Evolutionary conservation across 1,140 invertebrate species (phyloP).

Genomic region (Monomorium pharaonis): DNA sequence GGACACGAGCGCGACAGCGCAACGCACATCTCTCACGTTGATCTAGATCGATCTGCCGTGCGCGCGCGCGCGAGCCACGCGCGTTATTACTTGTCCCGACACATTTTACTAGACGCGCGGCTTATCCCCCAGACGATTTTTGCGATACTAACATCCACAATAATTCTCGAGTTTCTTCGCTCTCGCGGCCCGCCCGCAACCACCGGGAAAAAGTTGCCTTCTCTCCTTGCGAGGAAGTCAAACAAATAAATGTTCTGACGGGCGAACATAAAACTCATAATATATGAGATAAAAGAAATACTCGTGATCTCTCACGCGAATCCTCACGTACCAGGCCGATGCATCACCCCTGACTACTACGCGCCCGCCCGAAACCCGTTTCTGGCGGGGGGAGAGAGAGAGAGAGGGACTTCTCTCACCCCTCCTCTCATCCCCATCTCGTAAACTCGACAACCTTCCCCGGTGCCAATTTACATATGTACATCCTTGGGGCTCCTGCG

Average conservation of each 20-base stretch:
- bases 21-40: slow-evolving; percentile 39
- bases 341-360: slow-evolving; percentile 66
- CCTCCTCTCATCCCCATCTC: too few species aligned
- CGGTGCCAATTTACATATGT: slow-evolving; percentile 67
- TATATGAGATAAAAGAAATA: slow-evolving; percentile 75
- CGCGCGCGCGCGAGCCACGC: not conserved
- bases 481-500: slow-evolving; percentile 27
- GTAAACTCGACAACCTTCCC: slow-evolving; percentile 70
- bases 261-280: slow-evolving; percentile 75
- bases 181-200: slow-evolving; percentile 22
- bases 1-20: not conserved
- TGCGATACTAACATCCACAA: slow-evolving; percentile 59
- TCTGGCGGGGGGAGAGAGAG: not conserved
- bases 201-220: slow-evolving; percentile 62
- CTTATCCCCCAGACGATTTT: slow-evolving; percentile 58
- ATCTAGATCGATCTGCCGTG: slow-evolving; percentile 49
- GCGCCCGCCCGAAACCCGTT: slow-evolving; percentile 25
- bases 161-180: slow-evolving; percentile 65
- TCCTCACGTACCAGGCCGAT: slow-evolving; percentile 73
- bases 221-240: slow-evolving; percentile 64
- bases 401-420: not conserved
- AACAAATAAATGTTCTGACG: slow-evolving; percentile 75
- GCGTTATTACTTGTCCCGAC: slow-evolving; percentile 50
- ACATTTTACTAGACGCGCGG: slow-evolving; percentile 45
- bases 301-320: slow-evolving; percentile 72